Conservation (phyloP, 2,888 invertebrate species). For the Lochmaea capreae region DNA sequence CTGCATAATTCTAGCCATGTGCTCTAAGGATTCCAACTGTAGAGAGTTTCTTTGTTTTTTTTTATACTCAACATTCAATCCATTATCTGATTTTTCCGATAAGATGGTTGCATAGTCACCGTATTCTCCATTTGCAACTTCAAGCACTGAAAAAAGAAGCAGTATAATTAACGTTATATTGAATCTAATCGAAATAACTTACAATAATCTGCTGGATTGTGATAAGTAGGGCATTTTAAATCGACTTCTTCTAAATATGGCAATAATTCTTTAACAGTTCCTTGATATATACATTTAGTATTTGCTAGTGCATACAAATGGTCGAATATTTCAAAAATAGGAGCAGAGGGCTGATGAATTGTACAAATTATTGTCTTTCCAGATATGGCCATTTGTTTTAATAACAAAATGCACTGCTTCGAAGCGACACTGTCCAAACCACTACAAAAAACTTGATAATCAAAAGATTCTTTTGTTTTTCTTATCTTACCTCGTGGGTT, state of each 20-base stretch:
- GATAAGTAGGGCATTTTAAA: conserved; percentile 85
- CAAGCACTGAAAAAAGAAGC: conserved; percentile 72
- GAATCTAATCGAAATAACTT: conserved; percentile 47
- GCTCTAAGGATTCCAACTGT: conserved; percentile 62
- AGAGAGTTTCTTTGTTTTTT: conserved; percentile 60
- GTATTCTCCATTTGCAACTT: conserved; percentile 84
- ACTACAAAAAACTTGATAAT: conserved; percentile 65
- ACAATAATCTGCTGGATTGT: conserved; percentile 79
- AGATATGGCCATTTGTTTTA: conserved; percentile 84
- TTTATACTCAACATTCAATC: conserved; percentile 71
- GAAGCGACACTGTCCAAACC: conserved; percentile 86
- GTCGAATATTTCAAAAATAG: conserved; percentile 89
- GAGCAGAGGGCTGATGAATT: conserved; percentile 92
- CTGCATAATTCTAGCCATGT: conserved; percentile 68
- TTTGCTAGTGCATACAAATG: conserved; percentile 85
- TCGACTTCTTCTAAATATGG: conserved; percentile 79
- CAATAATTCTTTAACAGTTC: conserved; percentile 79
- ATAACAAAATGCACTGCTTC: conserved; percentile 82
- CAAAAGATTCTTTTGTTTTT: too few species aligned
- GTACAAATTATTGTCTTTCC: conserved; percentile 90
- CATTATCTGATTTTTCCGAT: conserved; percentile 73
- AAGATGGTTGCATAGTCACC: conserved; percentile 70
- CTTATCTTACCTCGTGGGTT: conserved; percentile 76
- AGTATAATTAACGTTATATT: too few species aligned
- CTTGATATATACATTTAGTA: conserved; percentile 85